phyloP scores from a whole-genome alignment of 2,113 vertebrate species.

The Neolamprologus cancellatus region DNA sequence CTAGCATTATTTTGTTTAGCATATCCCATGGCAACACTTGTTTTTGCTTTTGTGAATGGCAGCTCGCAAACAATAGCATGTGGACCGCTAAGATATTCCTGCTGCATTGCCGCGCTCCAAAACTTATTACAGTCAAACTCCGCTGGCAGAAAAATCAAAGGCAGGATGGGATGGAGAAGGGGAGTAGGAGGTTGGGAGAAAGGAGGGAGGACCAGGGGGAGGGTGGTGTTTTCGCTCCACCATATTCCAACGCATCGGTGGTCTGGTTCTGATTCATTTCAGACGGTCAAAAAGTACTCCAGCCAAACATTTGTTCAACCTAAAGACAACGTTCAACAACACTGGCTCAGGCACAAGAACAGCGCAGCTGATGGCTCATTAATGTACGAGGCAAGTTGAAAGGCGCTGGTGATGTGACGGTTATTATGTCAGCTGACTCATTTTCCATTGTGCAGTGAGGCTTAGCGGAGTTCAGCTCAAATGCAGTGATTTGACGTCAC shows the following conservation, averaged over 20 bases:
- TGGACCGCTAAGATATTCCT: conserved; percentile 34
- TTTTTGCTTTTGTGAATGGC: conserved; percentile 45
- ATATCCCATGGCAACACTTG: conserved; percentile 43
- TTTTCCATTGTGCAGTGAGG: conserved; percentile 8
- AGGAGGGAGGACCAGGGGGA: not conserved
- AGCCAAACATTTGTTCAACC: conserved; percentile 2
- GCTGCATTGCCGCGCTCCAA: conserved; percentile 28
- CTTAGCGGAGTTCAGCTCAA: conserved; percentile 12
- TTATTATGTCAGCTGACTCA: conserved; percentile 17
- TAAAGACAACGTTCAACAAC: not conserved
- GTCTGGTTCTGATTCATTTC: conserved; percentile 26
- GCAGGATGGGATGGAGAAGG: not conserved
- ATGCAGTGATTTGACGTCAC: conserved; percentile 14
- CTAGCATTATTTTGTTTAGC: conserved; percentile 22
- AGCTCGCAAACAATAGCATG: conserved; percentile 37
- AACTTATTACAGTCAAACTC: conserved; percentile 47
- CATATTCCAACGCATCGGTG: conserved; percentile 19
- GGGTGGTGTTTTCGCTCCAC: conserved; percentile 1
- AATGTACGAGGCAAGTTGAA: not conserved
- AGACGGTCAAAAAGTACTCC: not conserved
- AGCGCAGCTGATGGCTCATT: not conserved
- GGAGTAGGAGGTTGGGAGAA: not conserved
- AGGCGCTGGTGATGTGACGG: not conserved
- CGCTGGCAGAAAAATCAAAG: conserved; percentile 49
- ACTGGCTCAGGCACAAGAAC: not conserved